Evolutionary conservation across 2,797 vertebrate genomes (phyloP), one percentile per base, ranked within the genome.

Genomic region (Cossypha niveicapilla): DNA sequence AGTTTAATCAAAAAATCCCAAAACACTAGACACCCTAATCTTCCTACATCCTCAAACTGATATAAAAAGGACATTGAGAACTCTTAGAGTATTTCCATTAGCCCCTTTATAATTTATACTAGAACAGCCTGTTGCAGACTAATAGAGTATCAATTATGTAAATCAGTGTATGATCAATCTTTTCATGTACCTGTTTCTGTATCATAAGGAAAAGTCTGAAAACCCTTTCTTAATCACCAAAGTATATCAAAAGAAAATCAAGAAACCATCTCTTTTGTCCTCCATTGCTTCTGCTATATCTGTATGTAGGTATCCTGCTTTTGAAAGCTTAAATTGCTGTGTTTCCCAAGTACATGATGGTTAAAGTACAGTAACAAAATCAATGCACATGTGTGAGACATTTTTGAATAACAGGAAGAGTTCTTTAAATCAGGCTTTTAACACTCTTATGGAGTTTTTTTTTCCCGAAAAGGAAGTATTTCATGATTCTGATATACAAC

Each of bases 351-450:
- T 67, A 11, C 5, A 8, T 6, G 37, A 68, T 57, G 50, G 74
- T 51, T 34, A 61, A 80, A 73, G 6, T 22, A 35, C 23, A 72
- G 23, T 56, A 42, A 61, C 22, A 66, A 82, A 75, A 74, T 23
- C 42, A 78, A 32, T 6, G 22, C 0, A 7, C 13, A 25, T 1
- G 1, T 4, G 1, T 37, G 54, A 81, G 30, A 23, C 22, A 14
- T 66, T 92, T 81, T 44, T 84, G 15, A 84, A 42, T 39, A 82
- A 61, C 4, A 80, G 11, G 13, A 75, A 42, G 16, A 32, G 18
- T 51, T 68, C 10, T 61, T 86, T 73, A 18, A 28, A 51, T 35
- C 19, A 51, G 10, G 25, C 25, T 67, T 67, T 70, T 51, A 63
- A 67, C 2, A 15, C 8, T 65, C 21, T 47, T 54, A 3, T 6